phyloP scores from a whole-genome alignment of 2,797 vertebrate genomes.

The Odontamblyopus lacepedii region DNA sequence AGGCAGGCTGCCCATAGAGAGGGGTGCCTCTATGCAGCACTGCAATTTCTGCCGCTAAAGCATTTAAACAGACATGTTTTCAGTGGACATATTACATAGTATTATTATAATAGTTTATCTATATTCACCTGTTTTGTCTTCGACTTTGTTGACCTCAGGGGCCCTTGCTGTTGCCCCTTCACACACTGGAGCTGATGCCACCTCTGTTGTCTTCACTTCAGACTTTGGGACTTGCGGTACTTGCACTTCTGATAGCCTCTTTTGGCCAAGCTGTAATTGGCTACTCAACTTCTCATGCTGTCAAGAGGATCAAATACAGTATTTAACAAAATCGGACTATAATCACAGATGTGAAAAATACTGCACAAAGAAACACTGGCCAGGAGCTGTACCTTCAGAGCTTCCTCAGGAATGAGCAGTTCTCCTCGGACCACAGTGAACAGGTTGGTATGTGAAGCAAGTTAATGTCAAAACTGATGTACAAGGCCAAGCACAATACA shows the following conservation, averaged over 20 bases:
- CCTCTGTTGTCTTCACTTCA: conserved; percentile 51
- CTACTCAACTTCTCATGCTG: conserved; percentile 95
- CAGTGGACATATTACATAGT: background rate
- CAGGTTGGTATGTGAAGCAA: conserved; percentile 91
- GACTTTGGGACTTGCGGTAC: conserved; percentile 44
- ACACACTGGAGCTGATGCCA: conserved; percentile 24
- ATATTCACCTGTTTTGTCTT: conserved; percentile 86
- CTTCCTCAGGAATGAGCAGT: conserved; percentile 94
- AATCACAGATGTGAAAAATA: background rate
- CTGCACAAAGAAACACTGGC: background rate
- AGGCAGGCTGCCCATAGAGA: conserved; percentile 93
- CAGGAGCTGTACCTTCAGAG: conserved; percentile 84
- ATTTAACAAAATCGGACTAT: conserved; percentile 8
- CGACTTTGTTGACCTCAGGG: conserved; percentile 74
- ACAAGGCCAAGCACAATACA: conserved; percentile 43
- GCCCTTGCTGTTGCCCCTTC: conserved; percentile 66
- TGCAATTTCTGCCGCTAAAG: conserved; percentile 76
- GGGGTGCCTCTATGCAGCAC: conserved; percentile 88
- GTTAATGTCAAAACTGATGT: conserved; percentile 81
- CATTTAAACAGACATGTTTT: background rate
- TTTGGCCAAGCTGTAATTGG: conserved; percentile 90
- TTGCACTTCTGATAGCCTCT: conserved; percentile 73
- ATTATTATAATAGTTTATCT: background rate
- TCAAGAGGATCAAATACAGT: conserved; percentile 4
- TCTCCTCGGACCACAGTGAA: conserved; percentile 93